phyloP scores from a whole-genome alignment of 2,888 invertebrate genomes.

The Phoronis australis region DNA sequence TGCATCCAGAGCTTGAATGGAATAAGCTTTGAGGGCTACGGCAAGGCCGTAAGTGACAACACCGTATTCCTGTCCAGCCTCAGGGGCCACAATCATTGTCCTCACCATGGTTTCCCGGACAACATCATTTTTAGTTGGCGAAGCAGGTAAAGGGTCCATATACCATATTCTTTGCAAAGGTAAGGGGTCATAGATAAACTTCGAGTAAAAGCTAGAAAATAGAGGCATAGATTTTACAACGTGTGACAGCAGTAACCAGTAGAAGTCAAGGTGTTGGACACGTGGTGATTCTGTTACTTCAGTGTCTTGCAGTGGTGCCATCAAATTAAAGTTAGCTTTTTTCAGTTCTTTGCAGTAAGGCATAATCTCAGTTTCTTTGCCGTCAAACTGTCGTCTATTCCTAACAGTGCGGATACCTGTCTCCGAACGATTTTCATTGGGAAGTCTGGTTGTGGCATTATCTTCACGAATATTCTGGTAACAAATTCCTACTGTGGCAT shows the following conservation, averaged over 20 bases:
- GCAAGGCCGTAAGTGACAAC: slow-evolving; percentile 14
- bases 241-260: slow-evolving; percentile 2
- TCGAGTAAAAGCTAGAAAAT: slow-evolving; percentile 6
- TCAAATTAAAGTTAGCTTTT: no score
- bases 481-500: slow-evolving; percentile 5
- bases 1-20: slow-evolving; percentile 8
- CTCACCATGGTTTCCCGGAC: slow-evolving; percentile 11
- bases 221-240: slow-evolving; percentile 1
- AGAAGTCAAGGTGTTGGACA: not conserved
- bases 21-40: slow-evolving; percentile 11
- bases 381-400: slow-evolving; percentile 5
- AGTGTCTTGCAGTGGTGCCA: no score
- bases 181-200: slow-evolving; percentile 6
- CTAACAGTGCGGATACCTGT: not conserved
- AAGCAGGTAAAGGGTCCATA: slow-evolving; percentile 10
- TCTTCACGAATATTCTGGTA: slow-evolving; percentile 1
- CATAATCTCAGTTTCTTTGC: no score
- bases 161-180: slow-evolving; percentile 9
- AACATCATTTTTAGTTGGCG: slow-evolving; percentile 13
- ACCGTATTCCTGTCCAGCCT: slow-evolving; percentile 9
- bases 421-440: no score
- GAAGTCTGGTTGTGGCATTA: not conserved
- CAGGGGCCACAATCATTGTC: slow-evolving; percentile 7
- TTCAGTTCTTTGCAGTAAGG: no score
- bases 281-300: not conserved